phyloP scores from a whole-genome alignment of 2,797 vertebrate genomes.

The Gymnopithys bicolor region DNA sequence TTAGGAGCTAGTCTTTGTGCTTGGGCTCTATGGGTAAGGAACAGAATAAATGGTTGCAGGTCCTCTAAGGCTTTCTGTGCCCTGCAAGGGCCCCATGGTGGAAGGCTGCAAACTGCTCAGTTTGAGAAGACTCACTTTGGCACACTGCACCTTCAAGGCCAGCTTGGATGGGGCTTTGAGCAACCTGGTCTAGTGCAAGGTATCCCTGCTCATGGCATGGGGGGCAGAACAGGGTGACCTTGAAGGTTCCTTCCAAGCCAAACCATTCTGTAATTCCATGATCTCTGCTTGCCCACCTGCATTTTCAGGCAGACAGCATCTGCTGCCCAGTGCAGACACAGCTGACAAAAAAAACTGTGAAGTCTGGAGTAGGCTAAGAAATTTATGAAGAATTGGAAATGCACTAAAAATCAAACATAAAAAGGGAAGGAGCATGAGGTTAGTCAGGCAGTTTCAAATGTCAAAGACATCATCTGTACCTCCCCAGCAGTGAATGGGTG shows the following conservation, averaged over 20 bases:
- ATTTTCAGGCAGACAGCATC: not conserved
- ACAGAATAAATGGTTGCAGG: not conserved
- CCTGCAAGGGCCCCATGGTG: not conserved
- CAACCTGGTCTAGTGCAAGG: not conserved
- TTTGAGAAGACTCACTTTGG: not conserved
- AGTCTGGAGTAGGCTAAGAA: not conserved
- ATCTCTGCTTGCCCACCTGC: not conserved
- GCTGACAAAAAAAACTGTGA: not conserved
- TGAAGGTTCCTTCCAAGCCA: not conserved
- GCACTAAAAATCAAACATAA: not conserved
- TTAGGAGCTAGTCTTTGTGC: not conserved
- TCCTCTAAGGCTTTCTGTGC: not conserved
- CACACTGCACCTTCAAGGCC: not conserved
- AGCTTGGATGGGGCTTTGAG: not conserved
- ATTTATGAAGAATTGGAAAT: not conserved
- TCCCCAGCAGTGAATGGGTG: fast-evolving
- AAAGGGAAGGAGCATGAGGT: not conserved
- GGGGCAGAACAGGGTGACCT: not conserved
- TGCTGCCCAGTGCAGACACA: not conserved
- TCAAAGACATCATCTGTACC: not conserved
- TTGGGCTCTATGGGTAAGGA: not conserved
- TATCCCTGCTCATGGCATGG: not conserved
- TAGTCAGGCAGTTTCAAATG: not conserved
- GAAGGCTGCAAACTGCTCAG: not conserved
- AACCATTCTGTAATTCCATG: fast-evolving